These are phyloP conservation scores for Mesaphorura yosii DNA, from an alignment of 1,140 invertebrate species.

Conservation along the genomic window DNA sequence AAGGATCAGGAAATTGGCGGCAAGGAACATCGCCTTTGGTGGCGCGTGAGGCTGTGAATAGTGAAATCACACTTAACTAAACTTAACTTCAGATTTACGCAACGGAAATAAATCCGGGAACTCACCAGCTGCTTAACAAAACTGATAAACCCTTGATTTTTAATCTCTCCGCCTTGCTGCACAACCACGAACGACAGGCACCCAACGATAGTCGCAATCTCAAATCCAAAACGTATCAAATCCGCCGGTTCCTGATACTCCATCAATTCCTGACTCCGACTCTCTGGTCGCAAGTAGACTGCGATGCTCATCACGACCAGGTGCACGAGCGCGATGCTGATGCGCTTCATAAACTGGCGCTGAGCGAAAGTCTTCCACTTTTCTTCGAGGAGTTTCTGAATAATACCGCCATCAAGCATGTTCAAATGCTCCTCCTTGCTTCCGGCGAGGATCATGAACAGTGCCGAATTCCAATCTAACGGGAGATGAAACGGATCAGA, in stretches of 20 bases:
- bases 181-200: constrained; percentile 79
- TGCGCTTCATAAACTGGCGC: constrained; percentile 81
- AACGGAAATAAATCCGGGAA: not conserved
- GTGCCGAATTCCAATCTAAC: constrained; percentile 93
- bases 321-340: constrained; percentile 68
- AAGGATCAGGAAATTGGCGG: constrained; percentile 85
- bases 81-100: not conserved
- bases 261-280: constrained; percentile 41
- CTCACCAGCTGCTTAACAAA: constrained; percentile 86
- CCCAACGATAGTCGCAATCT: constrained; percentile 69
- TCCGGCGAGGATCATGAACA: constrained; percentile 95
- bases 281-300: constrained; percentile 68
- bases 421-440: constrained; percentile 95
- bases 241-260: constrained; percentile 39
- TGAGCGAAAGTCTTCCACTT: constrained; percentile 99
- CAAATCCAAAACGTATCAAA: constrained; percentile 58
- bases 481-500: too few species aligned
- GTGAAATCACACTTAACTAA: constrained; percentile 12
- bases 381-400: constrained; percentile 89
- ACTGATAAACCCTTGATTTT: constrained; percentile 77
- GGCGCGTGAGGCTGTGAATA: constrained; percentile 71
- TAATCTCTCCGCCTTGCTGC: constrained; percentile 84
- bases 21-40: constrained; percentile 83
- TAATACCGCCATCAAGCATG: constrained; percentile 96
- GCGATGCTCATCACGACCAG: constrained; percentile 75